These are phyloP conservation scores for Sternarchorhynchus goeldii DNA, from an alignment of 2,797 vertebrate genomes.

Conservation along the genomic window DNA sequence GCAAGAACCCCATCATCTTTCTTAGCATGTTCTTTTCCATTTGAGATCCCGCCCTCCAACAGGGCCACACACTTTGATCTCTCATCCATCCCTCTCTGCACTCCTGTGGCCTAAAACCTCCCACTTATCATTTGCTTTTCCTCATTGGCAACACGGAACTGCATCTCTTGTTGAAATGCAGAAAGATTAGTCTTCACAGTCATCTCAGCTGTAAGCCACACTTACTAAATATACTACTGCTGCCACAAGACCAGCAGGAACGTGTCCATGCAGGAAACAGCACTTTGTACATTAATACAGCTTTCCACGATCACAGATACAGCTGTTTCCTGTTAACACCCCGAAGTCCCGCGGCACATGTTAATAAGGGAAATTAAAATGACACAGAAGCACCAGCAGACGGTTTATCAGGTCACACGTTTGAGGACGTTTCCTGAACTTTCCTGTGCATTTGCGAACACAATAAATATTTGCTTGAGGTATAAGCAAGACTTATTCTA, in stretches of 20 bases:
- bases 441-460: not conserved
- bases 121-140: constrained; percentile 10
- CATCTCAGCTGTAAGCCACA: constrained; percentile 12
- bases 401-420: not conserved
- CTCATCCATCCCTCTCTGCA: constrained; percentile 10
- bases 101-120: constrained; percentile 10
- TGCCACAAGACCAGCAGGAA: constrained; percentile 12
- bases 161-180: constrained; percentile 1
- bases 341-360: constrained; percentile 17
- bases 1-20: constrained; percentile 31
- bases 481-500: constrained; percentile 2
- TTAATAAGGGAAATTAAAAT: constrained; percentile 39
- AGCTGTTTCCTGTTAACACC: constrained; percentile 22
- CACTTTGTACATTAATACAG: not conserved
- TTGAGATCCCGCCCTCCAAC: constrained; percentile 26
- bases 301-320: not conserved
- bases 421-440: not conserved
- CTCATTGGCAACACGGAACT: not conserved
- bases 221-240: constrained; percentile 37
- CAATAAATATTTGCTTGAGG: not conserved
- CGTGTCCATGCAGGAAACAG: not conserved
- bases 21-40: constrained; percentile 22
- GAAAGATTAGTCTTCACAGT: constrained; percentile 10
- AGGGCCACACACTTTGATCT: constrained; percentile 48
- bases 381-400: not conserved